Evolutionary conservation across 2,888 invertebrate genomes (phyloP).

Genomic region (Encarsia formosa): DNA sequence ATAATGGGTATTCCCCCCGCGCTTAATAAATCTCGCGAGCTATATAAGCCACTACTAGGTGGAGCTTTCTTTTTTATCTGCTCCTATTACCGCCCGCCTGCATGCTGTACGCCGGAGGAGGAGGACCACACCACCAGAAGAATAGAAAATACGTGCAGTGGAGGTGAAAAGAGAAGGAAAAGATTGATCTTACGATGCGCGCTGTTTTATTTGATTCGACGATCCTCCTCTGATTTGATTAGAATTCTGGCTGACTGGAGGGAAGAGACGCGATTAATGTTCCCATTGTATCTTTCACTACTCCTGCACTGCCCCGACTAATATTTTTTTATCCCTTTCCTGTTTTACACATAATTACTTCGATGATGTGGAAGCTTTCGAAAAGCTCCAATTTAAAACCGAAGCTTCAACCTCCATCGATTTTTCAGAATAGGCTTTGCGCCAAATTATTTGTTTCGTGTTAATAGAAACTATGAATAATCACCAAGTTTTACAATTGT

Average conservation of each 20-base stretch:
- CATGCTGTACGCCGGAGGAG: neutral
- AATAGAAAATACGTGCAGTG: slow-evolving; percentile 29
- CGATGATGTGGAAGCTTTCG: too few relatives aligned
- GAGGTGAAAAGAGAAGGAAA: slow-evolving; percentile 30
- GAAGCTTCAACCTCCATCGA: too few relatives aligned
- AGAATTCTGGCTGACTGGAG: slow-evolving; percentile 17
- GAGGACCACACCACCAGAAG: slow-evolving; percentile 6
- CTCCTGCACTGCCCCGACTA: too few relatives aligned
- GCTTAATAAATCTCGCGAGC: slow-evolving; percentile 24
- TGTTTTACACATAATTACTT: too few relatives aligned
- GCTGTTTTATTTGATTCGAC: slow-evolving; percentile 33
- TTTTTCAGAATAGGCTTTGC: too few relatives aligned
- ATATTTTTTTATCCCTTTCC: too few relatives aligned
- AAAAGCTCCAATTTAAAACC: too few relatives aligned
- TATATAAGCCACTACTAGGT: slow-evolving; percentile 13
- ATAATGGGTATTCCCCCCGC: slow-evolving; percentile 23
- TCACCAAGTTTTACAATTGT: too few relatives aligned
- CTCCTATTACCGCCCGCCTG: too few relatives aligned
- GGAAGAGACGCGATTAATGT: neutral
- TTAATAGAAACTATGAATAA: too few relatives aligned
- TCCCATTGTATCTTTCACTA: too few relatives aligned
- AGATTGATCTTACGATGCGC: slow-evolving; percentile 36
- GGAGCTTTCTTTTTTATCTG: slow-evolving; percentile 27
- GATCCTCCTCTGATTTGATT: slow-evolving; percentile 30
- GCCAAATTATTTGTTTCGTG: too few relatives aligned